Percentiles rank a stretch among this genome's conserved stretches.
phyloP scores from a whole-genome alignment of 2,888 invertebrate genomes.

The Cantharis lateralis region DNA sequence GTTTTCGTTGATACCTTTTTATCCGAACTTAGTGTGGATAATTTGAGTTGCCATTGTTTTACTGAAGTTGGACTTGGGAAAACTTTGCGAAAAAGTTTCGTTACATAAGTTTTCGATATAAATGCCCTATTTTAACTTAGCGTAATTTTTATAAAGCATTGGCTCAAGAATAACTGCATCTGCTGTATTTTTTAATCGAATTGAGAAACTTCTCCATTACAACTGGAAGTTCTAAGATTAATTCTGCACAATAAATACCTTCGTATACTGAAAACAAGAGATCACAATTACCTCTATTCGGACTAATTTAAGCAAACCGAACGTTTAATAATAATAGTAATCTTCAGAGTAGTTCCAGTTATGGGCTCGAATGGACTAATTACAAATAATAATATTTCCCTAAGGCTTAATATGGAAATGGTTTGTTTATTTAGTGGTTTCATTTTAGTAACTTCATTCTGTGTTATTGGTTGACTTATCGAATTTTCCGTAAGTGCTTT shows the following conservation, averaged over 20 bases:
- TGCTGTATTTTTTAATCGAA: not conserved
- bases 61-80: not conserved
- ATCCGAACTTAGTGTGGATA: not conserved
- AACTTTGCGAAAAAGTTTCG: not conserved
- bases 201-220: not conserved
- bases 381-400: not conserved
- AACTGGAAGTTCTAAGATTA: not conserved
- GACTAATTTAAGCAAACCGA: not conserved
- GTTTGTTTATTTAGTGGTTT: not conserved
- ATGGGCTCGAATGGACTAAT: not conserved
- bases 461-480: not conserved
- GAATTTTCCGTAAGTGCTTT: conserved; percentile 6
- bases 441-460: not conserved
- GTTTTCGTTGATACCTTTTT: not conserved
- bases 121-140: not conserved
- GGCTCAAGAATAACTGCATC: not conserved
- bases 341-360: not conserved
- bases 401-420: not conserved
- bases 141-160: not conserved
- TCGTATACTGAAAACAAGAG: no score
- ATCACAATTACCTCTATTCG: not conserved
- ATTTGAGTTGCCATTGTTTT: not conserved
- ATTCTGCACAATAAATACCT: not conserved
- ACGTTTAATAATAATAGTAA: not conserved
- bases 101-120: not conserved